Percentiles rank a stretch among this genome's conserved stretches.
phyloP scores from a whole-genome alignment of 2,888 invertebrate genomes.

The Incurvaria masculella region DNA sequence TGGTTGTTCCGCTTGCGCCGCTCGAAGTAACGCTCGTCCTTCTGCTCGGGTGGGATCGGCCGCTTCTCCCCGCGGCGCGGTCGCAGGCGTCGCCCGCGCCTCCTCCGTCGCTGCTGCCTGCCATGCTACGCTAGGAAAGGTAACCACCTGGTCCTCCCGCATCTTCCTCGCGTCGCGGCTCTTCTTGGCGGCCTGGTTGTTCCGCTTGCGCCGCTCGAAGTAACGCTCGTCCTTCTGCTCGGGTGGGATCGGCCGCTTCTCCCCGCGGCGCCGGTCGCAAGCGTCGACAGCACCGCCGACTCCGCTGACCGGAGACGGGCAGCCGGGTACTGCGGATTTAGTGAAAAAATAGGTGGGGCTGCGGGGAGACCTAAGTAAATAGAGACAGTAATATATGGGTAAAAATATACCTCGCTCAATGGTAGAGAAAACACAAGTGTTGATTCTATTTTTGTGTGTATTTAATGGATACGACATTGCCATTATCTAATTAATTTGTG shows the following conservation, averaged over 20 bases:
- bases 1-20: no score
- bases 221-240: constrained; percentile 89
- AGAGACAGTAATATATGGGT: no score
- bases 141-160: constrained; percentile 74
- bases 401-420: no score
- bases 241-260: constrained; percentile 82
- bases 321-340: not conserved
- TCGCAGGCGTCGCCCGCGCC: constrained; percentile 26
- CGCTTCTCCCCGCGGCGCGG: constrained; percentile 75
- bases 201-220: constrained; percentile 80
- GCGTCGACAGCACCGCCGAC: constrained; percentile 23
- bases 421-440: no score
- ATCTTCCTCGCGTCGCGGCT: constrained; percentile 84
- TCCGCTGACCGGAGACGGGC: constrained; percentile 21
- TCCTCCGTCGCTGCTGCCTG: constrained; percentile 26
- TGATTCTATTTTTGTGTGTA: no score
- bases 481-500: no score
- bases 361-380: no score
- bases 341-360: no score
- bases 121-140: no score
- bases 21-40: constrained; percentile 89
- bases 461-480: no score
- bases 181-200: constrained; percentile 91
- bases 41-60: constrained; percentile 82
- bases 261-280: constrained; percentile 63